A percentile compares a stretch with the other conserved stretches of the same genome.
Conservation (phyloP, 2,113 vertebrate genomes). For the Cervus canadensis region DNA sequence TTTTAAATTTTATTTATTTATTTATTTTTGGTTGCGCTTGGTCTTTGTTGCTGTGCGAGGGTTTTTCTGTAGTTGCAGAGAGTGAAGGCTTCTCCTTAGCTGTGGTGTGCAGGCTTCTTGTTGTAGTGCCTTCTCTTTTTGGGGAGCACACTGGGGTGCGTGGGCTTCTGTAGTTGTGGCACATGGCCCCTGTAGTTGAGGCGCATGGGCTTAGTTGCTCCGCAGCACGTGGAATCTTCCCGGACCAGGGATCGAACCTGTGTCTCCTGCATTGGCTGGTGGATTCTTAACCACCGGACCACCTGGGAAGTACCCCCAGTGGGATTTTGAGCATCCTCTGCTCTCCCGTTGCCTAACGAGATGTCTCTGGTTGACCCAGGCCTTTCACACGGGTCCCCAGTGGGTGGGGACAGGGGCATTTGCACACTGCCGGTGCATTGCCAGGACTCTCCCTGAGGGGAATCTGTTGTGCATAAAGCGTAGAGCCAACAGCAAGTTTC, state of each 20-base stretch:
- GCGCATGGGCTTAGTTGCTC: neutral
- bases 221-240: rapidly evolving
- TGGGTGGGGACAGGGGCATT: neutral
- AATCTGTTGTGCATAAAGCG: neutral
- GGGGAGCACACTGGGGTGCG: rapidly evolving
- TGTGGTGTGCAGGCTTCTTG: neutral
- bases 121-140: rapidly evolving
- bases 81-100: neutral
- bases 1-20: neutral
- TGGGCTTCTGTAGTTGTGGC: neutral
- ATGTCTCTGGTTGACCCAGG: neutral
- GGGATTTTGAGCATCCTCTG: neutral
- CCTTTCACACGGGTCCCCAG: neutral
- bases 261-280: neutral
- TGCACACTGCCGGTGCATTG: neutral
- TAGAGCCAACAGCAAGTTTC: neutral
- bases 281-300: neutral
- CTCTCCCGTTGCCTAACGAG: neutral
- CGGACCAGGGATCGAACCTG: neutral
- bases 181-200: neutral
- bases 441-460: neutral
- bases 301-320: neutral
- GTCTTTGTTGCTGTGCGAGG: neutral
- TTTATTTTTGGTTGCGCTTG: neutral
- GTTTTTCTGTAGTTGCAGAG: neutral